Percentiles rank a stretch among this genome's conserved stretches.
Evolutionary conservation across 2,113 vertebrate species (phyloP).

Genomic region (Meriones unguiculatus): DNA sequence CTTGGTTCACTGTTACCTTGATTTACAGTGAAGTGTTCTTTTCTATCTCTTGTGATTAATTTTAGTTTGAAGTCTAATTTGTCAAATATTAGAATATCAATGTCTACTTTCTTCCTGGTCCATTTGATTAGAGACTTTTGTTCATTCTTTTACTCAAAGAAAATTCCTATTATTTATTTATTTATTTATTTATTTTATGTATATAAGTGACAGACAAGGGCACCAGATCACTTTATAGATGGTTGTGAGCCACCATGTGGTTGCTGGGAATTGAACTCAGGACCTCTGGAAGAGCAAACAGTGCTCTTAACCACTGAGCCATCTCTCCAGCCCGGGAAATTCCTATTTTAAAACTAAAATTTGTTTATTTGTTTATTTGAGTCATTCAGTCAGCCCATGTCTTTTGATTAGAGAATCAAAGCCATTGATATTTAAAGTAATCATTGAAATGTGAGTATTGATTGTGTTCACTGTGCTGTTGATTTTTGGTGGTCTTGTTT

Average conservation of each 20-base stretch:
- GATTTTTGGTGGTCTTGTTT: background rate
- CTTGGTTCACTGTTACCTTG: background rate
- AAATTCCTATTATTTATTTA: background rate
- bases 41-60: background rate
- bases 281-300: too few species aligned
- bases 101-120: background rate
- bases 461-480: background rate
- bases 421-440: background rate
- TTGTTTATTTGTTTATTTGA: background rate
- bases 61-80: background rate
- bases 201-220: too few species aligned
- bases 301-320: too few species aligned
- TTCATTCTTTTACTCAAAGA: background rate
- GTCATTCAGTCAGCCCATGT: background rate
- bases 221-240: too few species aligned
- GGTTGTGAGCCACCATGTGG: too few species aligned
- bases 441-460: background rate
- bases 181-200: background rate
- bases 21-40: background rate
- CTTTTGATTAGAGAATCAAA: background rate
- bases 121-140: background rate
- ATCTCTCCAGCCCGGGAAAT: too few species aligned
- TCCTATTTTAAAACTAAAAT: background rate
- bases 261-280: too few species aligned
- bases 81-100: background rate